These are phyloP conservation scores for Bombus turneri DNA, from an alignment of 1,140 invertebrate genomes.

Conservation along the genomic window DNA sequence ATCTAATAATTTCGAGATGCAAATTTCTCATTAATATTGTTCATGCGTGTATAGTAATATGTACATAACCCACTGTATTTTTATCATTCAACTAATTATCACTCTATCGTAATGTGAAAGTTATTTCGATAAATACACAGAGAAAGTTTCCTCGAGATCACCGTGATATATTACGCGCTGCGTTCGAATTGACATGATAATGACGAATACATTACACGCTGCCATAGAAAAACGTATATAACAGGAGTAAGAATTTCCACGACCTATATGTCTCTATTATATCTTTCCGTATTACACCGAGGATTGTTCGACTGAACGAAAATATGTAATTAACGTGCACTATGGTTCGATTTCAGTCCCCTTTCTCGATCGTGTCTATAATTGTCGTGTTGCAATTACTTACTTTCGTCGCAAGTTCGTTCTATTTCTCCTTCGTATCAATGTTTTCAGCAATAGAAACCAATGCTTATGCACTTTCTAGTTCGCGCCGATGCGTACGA, in stretches of 20 bases:
- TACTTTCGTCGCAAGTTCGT: conserved; percentile 72
- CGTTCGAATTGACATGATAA: conserved; percentile 33
- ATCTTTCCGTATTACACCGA: background rate
- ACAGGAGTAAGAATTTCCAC: conserved; percentile 6
- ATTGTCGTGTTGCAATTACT: conserved; percentile 57
- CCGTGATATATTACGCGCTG: background rate
- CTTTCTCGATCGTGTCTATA: conserved; percentile 41
- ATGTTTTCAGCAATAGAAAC: conserved; percentile 46
- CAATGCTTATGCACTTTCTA: conserved; percentile 74
- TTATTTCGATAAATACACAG: conserved; percentile 25
- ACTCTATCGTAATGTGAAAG: conserved; percentile 23
- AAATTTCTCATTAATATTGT: too few species aligned
- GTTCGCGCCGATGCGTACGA: conserved; percentile 55
- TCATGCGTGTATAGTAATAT: background rate
- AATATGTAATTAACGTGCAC: conserved; percentile 43
- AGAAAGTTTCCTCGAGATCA: conserved; percentile 18
- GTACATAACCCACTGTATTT: background rate
- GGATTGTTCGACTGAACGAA: background rate
- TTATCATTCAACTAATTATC: background rate
- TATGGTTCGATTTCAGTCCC: conserved; percentile 24
- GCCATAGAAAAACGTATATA: background rate
- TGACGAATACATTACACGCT: conserved; percentile 3
- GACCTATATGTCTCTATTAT: background rate
- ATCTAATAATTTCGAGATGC: background rate
- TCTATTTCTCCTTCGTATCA: conserved; percentile 61